Percentiles rank a stretch among this genome's conserved stretches.
Evolutionary conservation across 2,797 vertebrate species (phyloP).

Genomic region (Aselliscus stoliczkanus): DNA sequence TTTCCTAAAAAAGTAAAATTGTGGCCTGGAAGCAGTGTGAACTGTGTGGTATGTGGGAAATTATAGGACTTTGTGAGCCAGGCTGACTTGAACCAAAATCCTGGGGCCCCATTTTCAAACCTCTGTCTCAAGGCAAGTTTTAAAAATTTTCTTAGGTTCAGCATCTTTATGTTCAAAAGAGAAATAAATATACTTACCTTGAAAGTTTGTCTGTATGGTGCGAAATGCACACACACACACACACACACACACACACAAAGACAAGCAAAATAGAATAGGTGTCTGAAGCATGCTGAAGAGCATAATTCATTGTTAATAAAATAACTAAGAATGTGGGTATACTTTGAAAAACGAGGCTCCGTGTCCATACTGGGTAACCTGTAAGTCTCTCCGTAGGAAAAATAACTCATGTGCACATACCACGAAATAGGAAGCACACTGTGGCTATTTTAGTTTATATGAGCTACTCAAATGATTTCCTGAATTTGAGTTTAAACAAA

Average conservation of each 20-base stretch:
- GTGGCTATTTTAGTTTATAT: background rate
- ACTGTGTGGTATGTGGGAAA: background rate
- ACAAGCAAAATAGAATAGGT: background rate
- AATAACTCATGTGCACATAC: background rate
- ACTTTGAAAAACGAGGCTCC: background rate
- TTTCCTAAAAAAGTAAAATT: conserved; percentile 3
- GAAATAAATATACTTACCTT: background rate
- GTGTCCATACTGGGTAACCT: background rate
- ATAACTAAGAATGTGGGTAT: background rate
- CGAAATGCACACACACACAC: background rate
- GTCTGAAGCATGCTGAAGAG: background rate
- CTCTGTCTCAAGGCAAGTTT: background rate
- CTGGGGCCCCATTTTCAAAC: background rate
- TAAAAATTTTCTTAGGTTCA: background rate
- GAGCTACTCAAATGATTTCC: background rate
- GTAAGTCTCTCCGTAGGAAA: background rate
- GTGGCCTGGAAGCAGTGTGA: background rate
- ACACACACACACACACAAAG: background rate
- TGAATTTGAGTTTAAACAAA: conserved; percentile 45
- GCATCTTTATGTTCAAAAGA: background rate
- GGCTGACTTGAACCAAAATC: background rate
- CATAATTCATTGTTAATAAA: background rate
- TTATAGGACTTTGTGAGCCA: background rate
- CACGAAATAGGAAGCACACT: background rate
- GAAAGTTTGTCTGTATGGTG: background rate